These are phyloP conservation scores for Gastrophryne carolinensis DNA, from an alignment of 2,797 vertebrate genomes.

Conservation along the genomic window DNA sequence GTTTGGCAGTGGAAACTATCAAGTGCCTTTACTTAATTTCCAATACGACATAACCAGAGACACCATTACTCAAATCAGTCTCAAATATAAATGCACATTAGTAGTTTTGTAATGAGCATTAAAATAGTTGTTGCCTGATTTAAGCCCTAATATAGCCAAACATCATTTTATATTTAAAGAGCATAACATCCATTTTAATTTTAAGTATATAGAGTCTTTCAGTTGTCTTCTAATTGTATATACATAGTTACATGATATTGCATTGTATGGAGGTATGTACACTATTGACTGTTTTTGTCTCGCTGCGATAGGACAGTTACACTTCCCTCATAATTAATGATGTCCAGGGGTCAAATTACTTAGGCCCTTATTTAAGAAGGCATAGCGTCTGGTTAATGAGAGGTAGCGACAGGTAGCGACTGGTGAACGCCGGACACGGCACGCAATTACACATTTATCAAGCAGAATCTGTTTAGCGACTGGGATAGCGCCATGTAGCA, in stretches of 20 bases:
- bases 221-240: background rate
- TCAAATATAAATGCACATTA: background rate
- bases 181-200: background rate
- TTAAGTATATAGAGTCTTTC: no score
- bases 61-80: background rate
- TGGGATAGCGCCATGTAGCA: no score
- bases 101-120: background rate
- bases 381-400: no score
- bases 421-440: no score
- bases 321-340: background rate
- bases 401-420: no score
- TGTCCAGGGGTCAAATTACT: background rate
- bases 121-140: background rate
- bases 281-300: background rate
- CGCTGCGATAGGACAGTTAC: background rate
- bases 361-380: background rate
- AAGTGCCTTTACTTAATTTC: background rate
- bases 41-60: background rate
- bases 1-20: background rate
- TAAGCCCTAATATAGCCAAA: no score
- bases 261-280: no score
- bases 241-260: background rate
- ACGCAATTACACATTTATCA: no score
- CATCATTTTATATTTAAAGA: no score
- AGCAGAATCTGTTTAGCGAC: no score